Base-by-base conservation (phyloP, 2,797 vertebrate genomes). In the Diceros bicornis region DNA sequence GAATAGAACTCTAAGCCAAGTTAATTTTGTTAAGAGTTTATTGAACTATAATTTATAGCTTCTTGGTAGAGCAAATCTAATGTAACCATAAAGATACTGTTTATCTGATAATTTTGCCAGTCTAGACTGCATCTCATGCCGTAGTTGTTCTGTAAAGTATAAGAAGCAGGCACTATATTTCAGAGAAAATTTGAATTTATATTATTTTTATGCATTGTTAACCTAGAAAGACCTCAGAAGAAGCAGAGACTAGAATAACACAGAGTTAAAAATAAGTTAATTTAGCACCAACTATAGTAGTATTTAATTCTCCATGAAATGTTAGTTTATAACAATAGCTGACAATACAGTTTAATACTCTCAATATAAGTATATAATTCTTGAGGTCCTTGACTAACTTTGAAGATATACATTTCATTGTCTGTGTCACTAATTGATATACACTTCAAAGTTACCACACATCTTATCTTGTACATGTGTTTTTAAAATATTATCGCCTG, bases 81-180 rank as follows among this genome's bases (percentile, higher is more conserved):
- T 97, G 91, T 98, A 98, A 98, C 89, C 96, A 98, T 98, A 97
- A 98, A 98, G 92, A 77, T 97, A 98, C 89, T 98, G 84, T 98
- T 98, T 98, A 97, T 98, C 97, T 98, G 89, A 94, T 87, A 97
- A 98, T 98, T 98, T 98, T 98, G 34, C 92, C 91, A 96, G 96
- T 98, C 97, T 98, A 98, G 94, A 97, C 34, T 97, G 74, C 84
- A 93, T 78, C 62, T 97, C 97, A 96, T 97, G 94, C 92, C 96
- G 93, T 98, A 98, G 91, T 93, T 98, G 88, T 97, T 98, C 92
- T 97, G 95, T 97, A 98, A 98, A 98, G 85, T 94, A 97, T 96
- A 97, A 95, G 78, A 97, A 98, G 29, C 81, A 98, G 89, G 94
- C 94, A 97, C 87, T 98, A 97, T 96, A 90, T 97, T 97, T 78